Evolutionary conservation across 2,797 vertebrate genomes (phyloP).

Genomic region (Hippopotamyrus pictus): DNA sequence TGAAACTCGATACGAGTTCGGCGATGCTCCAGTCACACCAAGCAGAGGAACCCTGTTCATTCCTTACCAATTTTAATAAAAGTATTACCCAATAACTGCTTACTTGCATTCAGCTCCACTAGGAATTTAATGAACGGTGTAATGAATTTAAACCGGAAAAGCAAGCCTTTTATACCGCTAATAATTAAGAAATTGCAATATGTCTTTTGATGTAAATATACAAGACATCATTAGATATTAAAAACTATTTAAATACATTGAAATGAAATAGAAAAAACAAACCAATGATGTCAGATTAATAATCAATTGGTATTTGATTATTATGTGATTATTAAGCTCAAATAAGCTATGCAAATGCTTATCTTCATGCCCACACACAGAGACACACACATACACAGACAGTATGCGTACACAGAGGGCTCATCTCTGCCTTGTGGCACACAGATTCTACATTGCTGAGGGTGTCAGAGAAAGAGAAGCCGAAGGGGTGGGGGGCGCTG

Average conservation of each 20-base stretch:
- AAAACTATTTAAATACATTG: not conserved
- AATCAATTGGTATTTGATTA: not conserved
- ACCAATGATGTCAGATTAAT: not conserved
- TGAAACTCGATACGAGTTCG: not conserved
- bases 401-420: not conserved
- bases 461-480: not conserved
- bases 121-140: not conserved
- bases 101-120: not conserved
- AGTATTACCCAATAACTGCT: not conserved
- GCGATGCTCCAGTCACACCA: not conserved
- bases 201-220: not conserved
- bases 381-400: not conserved
- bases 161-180: not conserved
- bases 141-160: not conserved
- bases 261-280: not conserved
- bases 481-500: no score
- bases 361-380: not conserved
- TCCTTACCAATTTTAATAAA: not conserved
- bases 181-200: not conserved
- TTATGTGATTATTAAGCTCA: not conserved
- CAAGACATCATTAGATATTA: not conserved
- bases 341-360: constrained; percentile 10
- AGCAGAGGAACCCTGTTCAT: not conserved
- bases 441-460: not conserved
- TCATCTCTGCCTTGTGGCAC: not conserved